Percentiles rank a stretch among this genome's conserved stretches.
These are phyloP conservation scores for Lampris incognitus DNA, from an alignment of 2,113 vertebrate genomes.

Conservation along the genomic window DNA sequence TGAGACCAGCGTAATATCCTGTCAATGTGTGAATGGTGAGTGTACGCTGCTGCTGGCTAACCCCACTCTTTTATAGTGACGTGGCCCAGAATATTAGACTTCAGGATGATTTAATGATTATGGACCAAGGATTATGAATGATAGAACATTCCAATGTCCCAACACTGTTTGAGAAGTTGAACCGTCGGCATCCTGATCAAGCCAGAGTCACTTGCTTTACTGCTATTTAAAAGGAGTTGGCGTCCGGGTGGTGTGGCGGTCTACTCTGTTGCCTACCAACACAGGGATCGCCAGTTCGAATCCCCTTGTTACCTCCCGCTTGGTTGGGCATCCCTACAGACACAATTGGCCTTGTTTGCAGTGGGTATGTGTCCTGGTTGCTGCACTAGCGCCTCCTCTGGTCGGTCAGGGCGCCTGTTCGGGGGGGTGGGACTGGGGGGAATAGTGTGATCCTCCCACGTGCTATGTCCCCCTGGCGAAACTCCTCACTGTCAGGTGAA, in stretches of 20 bases:
- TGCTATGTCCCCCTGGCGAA: too few relatives aligned
- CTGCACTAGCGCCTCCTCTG: too few relatives aligned
- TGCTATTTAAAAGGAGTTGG: background rate
- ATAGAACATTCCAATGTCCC: constrained; percentile 7
- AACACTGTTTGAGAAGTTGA: background rate
- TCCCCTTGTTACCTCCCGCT: too few relatives aligned
- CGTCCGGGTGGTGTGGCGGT: background rate
- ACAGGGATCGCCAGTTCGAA: too few relatives aligned
- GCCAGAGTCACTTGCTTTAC: background rate
- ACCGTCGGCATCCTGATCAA: background rate
- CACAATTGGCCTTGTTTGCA: too few relatives aligned
- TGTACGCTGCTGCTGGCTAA: constrained; percentile 6
- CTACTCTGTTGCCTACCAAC: background rate
- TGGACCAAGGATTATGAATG: constrained; percentile 10
- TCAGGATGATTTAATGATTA: constrained; percentile 48
- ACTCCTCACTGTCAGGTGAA: too few relatives aligned
- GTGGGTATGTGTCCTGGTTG: too few relatives aligned
- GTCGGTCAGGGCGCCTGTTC: too few relatives aligned
- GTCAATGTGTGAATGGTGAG: constrained; percentile 38
- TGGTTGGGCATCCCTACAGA: too few relatives aligned
- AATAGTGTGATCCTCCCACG: too few relatives aligned
- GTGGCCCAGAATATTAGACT: constrained; percentile 13
- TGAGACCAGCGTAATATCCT: constrained; percentile 58
- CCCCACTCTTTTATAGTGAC: constrained; percentile 20
- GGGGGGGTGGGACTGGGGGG: too few relatives aligned